Evolutionary conservation across 2,797 vertebrate species (phyloP), one percentile per base, ranked within the genome.

Genomic region (Lutjanus campechanus): DNA sequence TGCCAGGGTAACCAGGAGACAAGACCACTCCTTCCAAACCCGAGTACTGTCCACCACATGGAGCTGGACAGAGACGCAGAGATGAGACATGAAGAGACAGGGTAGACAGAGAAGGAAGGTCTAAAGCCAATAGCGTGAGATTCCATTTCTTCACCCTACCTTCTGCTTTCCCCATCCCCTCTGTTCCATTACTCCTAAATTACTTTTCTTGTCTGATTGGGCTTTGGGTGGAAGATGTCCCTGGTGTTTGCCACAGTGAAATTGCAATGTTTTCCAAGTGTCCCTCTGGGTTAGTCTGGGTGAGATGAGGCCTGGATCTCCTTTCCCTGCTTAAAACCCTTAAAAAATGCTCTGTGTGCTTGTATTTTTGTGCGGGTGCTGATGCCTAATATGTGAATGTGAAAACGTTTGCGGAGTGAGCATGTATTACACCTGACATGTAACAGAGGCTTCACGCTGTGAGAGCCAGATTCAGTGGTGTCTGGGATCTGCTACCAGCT

Each of bases 1-100:
- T 99, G 83, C 96, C 97, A 62, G 98, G 98, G 69, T 97, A 99
- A 90, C 96, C 96, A 1, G 98, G 98, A 66, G 98, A 99, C 64
- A 99, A 93, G 71, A 99, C 97, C 0, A 99, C 97, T 19, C 98
- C 98, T 0, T 99, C 97, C 0, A 97, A 95, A 67, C 97, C 97
- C 0, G 96, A 95, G 88, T 98, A 98, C 91, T 98, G 98, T 75
- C 98, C 98, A 7, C 98, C 98, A 53, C 98, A 99, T 3, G 96
- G 98, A 20, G 98, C 98, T 99, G 25, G 91, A 90, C 74, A 90
- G 60, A 92, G 82, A 92, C 43, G 74, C 2, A 64, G 25, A 41
- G 60, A 79, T 41, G 69, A 86, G 69, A 83, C 71, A 74, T 66
- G 51, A 76, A 77, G 71, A 83, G 63, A 89, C 17, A 56, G 51